A percentile compares a stretch with the other conserved stretches of the same genome.
phyloP scores from a whole-genome alignment of 2,113 vertebrate species.

The Charina bottae region DNA sequence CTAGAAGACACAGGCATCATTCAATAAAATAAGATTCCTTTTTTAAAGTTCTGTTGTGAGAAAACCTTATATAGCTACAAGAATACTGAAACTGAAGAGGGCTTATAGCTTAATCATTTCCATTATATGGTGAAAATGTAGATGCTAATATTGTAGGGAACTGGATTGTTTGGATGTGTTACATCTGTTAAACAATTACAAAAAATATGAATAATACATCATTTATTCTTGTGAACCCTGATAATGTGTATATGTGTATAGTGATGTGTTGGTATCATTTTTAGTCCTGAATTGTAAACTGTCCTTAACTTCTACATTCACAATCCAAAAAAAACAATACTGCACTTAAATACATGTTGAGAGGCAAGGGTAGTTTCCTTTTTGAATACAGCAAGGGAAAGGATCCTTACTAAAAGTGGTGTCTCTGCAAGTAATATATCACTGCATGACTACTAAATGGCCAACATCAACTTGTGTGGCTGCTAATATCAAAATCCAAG shows the following conservation, averaged over 20 bases:
- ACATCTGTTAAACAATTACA: neutral
- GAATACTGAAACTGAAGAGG: no score
- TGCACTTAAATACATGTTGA: neutral
- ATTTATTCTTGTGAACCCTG: no score
- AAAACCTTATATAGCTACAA: no score
- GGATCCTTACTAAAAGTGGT: neutral
- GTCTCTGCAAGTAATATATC: neutral
- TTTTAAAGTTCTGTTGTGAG: no score
- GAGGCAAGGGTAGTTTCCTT: neutral
- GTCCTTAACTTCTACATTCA: neutral
- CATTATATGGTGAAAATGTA: neutral
- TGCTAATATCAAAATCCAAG: neutral
- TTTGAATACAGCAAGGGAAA: neutral
- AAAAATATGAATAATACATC: no score
- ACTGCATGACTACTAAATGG: neutral
- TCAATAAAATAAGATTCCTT: no score
- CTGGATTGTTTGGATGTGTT: neutral
- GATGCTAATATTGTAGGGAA: neutral
- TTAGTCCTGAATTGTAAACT: neutral
- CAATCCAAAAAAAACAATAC: neutral
- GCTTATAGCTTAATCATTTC: no score
- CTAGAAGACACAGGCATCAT: no score
- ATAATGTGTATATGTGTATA: no score
- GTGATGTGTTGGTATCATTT: neutral
- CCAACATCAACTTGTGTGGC: neutral